Evolutionary conservation across 2,797 vertebrate genomes (phyloP), one percentile per base, ranked within the genome.

Genomic region (Agapornis canus): DNA sequence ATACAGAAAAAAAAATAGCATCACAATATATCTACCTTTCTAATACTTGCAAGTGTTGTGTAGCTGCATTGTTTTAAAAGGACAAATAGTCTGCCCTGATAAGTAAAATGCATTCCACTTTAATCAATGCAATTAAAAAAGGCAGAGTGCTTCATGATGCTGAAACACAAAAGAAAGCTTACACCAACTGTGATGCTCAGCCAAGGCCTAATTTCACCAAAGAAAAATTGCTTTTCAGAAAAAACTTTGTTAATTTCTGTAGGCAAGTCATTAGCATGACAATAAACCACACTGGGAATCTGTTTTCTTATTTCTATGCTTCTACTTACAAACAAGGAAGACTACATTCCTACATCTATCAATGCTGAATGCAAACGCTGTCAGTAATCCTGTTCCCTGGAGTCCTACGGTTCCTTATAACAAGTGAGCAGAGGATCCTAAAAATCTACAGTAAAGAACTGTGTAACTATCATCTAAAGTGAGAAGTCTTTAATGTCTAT

Each of bases 221-320:
- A 90, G 80, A 91, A 91, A 96, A 91, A 78, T 40, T 86, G 54
- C 73, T 89, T 91, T 89, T 90, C 83, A 84, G 54, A 80, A 87
- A 90, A 89, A 61, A 31, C 78, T 77, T 89, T 89, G 78, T 82
- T 95, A 77, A 85, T 87, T 87, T 91, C 76, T 77, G 48, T 49
- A 75, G 52, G 72, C 45, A 68, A n/a, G 35, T 80, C 68, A 94
- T 95, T 94, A 94, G 65, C 95, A 93, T 93, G 79, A 95, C 81
- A 95, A 95, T 92, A 87, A 86, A 52, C 20, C 60, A 42, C 61
- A 72, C 68, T 59, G 78, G 75, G 61, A 78, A 92, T 86, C 68
- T 57, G 26, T 68, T 92, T 92, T 82, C 75, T n/a, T 85, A 5
- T 70, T 71, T 59, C 73, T 86, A 25, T 59, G 56, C 70, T 76